phyloP scores from a whole-genome alignment of 2,888 invertebrate genomes.

The Folsomia manolachei region DNA sequence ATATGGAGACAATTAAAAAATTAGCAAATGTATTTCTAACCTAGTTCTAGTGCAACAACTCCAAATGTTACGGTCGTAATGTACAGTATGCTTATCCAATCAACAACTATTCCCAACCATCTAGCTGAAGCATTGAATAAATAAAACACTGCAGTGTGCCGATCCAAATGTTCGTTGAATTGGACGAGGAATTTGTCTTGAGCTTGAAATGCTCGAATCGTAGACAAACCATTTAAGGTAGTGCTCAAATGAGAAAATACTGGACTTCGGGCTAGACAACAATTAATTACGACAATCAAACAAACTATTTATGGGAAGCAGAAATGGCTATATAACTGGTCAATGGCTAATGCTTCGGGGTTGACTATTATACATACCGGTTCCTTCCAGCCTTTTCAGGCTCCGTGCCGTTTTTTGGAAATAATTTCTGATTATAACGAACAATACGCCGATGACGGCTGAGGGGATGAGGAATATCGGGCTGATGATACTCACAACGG shows the following conservation, averaged over 20 bases:
- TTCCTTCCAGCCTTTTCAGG: constrained; percentile 58
- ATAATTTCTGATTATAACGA: constrained; percentile 55
- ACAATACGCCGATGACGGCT: constrained; percentile 54
- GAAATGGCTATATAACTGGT: background rate
- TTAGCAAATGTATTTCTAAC: constrained; percentile 50
- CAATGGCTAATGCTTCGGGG: constrained; percentile 47
- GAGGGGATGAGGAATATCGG: constrained; percentile 51
- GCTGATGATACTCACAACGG: constrained; percentile 40
- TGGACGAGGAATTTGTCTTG: constrained; percentile 72
- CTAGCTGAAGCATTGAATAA: constrained; percentile 83
- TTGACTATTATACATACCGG: too few relatives aligned
- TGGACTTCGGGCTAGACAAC: constrained; percentile 58
- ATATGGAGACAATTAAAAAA: background rate
- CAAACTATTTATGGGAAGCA: too few relatives aligned
- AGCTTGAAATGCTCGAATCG: constrained; percentile 74
- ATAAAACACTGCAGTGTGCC: constrained; percentile 69
- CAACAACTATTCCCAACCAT: constrained; percentile 82
- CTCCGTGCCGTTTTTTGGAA: constrained; percentile 57
- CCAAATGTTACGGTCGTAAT: constrained; percentile 80
- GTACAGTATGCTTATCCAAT: constrained; percentile 72
- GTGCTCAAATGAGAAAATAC: constrained; percentile 50
- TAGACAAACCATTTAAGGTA: constrained; percentile 47
- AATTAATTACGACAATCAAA: background rate
- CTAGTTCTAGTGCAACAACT: constrained; percentile 65
- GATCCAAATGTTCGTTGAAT: constrained; percentile 70